These are phyloP conservation scores for Eupithecia dodoneata DNA, from an alignment of 2,888 invertebrate species.

Conservation along the genomic window DNA sequence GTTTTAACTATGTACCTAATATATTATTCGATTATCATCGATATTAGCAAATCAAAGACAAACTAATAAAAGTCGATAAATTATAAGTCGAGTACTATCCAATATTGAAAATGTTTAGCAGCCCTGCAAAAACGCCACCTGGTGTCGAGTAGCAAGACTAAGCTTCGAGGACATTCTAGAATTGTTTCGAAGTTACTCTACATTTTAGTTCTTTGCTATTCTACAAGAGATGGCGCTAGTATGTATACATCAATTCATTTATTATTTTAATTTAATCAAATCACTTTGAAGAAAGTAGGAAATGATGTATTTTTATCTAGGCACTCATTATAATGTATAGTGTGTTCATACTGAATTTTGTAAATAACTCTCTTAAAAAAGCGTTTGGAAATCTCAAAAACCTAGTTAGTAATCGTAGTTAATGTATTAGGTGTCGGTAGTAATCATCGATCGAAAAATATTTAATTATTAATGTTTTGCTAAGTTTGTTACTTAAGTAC, in stretches of 20 bases:
- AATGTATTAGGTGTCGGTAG: background rate
- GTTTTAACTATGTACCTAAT: background rate
- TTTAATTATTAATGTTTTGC: background rate
- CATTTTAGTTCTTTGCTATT: slow-evolving; percentile 26
- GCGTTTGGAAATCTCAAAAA: background rate
- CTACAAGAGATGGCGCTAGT: slow-evolving; percentile 38
- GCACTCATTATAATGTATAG: background rate
- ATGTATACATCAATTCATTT: background rate
- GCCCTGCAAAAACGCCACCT: slow-evolving; percentile 44
- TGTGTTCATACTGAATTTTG: background rate
- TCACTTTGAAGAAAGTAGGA: background rate
- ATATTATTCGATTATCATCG: background rate
- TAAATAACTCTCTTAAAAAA: background rate
- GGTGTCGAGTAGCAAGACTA: slow-evolving; percentile 44
- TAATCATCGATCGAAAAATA: background rate
- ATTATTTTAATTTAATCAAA: background rate
- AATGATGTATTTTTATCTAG: slow-evolving; percentile 1
- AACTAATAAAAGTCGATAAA: background rate
- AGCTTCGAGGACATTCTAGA: slow-evolving; percentile 36
- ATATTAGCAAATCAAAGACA: background rate
- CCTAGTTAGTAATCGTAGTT: background rate
- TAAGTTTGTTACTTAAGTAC: background rate
- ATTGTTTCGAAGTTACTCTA: background rate
- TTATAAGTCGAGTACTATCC: background rate
- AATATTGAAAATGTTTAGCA: slow-evolving; percentile 41